Base-by-base conservation (phyloP, 2,888 invertebrate species). In the Drosophila anceps region DNA sequence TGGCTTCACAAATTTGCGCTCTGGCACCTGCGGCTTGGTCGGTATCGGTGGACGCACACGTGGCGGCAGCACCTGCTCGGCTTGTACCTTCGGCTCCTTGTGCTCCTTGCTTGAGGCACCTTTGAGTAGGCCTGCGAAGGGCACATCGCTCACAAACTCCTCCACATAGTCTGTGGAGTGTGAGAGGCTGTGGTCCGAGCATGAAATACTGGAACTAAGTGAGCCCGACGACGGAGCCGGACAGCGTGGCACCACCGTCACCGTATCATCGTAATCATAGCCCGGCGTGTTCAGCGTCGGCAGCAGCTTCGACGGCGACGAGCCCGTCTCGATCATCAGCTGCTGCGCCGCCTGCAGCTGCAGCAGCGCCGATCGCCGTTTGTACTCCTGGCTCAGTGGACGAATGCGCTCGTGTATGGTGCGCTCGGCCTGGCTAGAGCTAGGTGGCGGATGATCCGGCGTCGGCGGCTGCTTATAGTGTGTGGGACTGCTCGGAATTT, bases 401-500 rank as follows among this genome's bases (percentile, higher is more conserved):
- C 97, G 95, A 90, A 98, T 98, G 93, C 97, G 95, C 92, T 97
- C 97, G 91, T 97, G 96, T 88, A 98, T 98, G 89, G 96, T 96
- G 93, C 95, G 95, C 93, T 97, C 97, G 0, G 98, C 98, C 84
- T 98, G 97, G 88, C 95, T 94, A 5, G 98, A 97, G 12, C 97
- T 96, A 0, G 98, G 98, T 2, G 98, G 98, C 5, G 98, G 98
- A 93, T 98, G 98, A 84, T 98, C 98, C 0, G 98, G 98, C 13
- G 98, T 98, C 12, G 98, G 97, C 13, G 98, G 98, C 93, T 98
- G 98, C 60, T 95, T 95, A 90, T 98, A 98, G 91, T 97, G 97
- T 54, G 97, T 97, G 24, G 98, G 98, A 82, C 97, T 98, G 84
- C 97, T 94, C 0, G 98, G 98, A 84, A 81, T 89, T 69, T 91